Evolutionary conservation across 2,888 invertebrate genomes (phyloP).

Genomic region (Drosophila anomelani): DNA sequence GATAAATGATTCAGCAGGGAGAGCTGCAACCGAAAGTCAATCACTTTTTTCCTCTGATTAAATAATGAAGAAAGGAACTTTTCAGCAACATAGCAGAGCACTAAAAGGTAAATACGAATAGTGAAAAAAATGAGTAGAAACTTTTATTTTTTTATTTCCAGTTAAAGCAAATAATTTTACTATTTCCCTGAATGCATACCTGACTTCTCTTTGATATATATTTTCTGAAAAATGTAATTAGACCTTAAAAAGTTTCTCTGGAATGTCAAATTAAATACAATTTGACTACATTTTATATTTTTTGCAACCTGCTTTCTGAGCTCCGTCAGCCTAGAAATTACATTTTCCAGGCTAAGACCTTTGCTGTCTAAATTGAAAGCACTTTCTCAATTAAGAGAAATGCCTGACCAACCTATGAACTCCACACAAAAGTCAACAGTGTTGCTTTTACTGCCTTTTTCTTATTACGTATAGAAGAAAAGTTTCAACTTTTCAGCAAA

Average conservation of each 20-base stretch:
- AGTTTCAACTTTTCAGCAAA: slow-evolving; percentile 6
- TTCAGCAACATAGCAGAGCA: not conserved
- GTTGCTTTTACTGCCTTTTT: slow-evolving; percentile 6
- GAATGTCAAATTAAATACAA: not conserved
- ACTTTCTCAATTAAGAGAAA: slow-evolving; percentile 8
- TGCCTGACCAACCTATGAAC: not conserved
- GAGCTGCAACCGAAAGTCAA: slow-evolving; percentile 26
- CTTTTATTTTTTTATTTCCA: not conserved
- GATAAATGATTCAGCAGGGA: slow-evolving; percentile 41
- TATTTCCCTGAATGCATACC: not conserved
- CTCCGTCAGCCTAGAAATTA: not conserved
- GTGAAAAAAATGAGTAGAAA: not conserved
- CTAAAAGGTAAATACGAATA: not conserved
- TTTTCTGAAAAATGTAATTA: not conserved
- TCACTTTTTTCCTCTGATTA: slow-evolving; percentile 10
- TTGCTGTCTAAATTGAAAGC: not conserved
- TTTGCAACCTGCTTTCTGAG: not conserved
- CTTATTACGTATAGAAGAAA: not conserved
- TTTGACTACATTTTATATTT: not conserved
- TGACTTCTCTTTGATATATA: not conserved
- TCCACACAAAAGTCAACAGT: slow-evolving; percentile 5
- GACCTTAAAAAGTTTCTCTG: not conserved
- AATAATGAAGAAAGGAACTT: slow-evolving; percentile 14
- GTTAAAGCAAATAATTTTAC: not conserved
- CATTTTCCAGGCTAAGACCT: not conserved